Evolutionary conservation across 2,888 invertebrate genomes (phyloP).

Genomic region (Deroplatys truncata): DNA sequence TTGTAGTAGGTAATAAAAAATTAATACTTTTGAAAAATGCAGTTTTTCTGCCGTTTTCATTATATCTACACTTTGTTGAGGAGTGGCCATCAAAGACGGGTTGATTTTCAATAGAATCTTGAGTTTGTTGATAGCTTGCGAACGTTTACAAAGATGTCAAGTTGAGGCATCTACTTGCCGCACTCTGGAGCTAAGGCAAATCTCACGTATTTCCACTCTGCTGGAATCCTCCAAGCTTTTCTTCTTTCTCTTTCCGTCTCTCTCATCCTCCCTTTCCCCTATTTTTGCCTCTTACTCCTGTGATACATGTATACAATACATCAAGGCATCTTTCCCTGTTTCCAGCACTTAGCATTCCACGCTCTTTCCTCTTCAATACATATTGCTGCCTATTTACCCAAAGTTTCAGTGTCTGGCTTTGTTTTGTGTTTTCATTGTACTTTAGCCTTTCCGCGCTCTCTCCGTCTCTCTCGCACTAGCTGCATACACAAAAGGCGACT

Average conservation of each 20-base stretch:
- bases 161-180: no score
- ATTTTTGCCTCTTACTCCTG: background rate
- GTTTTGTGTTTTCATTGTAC: constrained; percentile 27
- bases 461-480: background rate
- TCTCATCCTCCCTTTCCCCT: background rate
- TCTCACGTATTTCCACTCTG: background rate
- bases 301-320: constrained; percentile 29
- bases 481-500: background rate
- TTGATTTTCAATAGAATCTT: no score
- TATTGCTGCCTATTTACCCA: constrained; percentile 28
- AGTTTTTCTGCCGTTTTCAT: no score
- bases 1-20: no score
- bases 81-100: no score
- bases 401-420: constrained; percentile 27
- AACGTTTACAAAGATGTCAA: no score
- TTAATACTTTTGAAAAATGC: no score
- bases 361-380: constrained; percentile 17
- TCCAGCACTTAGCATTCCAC: background rate
- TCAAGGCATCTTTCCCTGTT: constrained; percentile 1
- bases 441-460: background rate
- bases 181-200: background rate
- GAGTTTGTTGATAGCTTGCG: no score
- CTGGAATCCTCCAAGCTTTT: background rate
- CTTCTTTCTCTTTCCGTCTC: background rate
- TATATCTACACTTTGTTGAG: no score